Evolutionary conservation across 2,888 invertebrate genomes (phyloP).

Genomic region (Callimorpha dominula): DNA sequence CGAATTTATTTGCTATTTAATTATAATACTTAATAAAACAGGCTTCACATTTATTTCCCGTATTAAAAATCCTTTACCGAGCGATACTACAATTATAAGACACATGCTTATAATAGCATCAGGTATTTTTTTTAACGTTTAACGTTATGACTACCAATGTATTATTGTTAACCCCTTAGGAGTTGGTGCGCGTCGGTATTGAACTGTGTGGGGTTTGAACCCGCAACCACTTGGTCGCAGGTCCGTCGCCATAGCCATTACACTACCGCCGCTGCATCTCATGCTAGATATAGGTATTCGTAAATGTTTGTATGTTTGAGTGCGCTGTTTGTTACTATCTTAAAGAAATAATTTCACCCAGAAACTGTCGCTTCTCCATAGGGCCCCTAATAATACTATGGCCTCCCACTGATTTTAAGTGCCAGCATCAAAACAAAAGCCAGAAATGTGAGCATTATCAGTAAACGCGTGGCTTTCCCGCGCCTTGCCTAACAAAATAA

Average conservation of each 20-base stretch:
- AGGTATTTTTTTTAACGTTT: too few species aligned
- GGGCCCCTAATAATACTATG: background rate
- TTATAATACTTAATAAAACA: too few species aligned
- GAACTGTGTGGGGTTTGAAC: too few species aligned
- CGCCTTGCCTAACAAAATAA: constrained; percentile 5
- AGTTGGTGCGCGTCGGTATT: too few species aligned
- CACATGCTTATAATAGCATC: too few species aligned
- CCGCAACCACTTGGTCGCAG: background rate
- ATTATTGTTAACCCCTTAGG: too few species aligned
- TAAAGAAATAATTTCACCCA: background rate
- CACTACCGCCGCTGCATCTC: background rate
- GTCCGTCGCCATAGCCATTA: too few species aligned
- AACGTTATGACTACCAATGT: too few species aligned
- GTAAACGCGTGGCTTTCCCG: background rate
- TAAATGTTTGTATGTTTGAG: background rate
- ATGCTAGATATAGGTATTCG: background rate
- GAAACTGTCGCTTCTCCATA: background rate
- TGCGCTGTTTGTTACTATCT: background rate
- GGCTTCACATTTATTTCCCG: too few species aligned
- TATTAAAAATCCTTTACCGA: too few species aligned
- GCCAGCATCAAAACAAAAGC: background rate
- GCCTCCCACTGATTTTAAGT: background rate
- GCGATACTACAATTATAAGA: too few species aligned
- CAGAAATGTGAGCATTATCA: background rate
- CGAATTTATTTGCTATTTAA: too few species aligned